phyloP scores from a whole-genome alignment of 1,140 invertebrate species.

The Trichomalopsis sarcophagae region DNA sequence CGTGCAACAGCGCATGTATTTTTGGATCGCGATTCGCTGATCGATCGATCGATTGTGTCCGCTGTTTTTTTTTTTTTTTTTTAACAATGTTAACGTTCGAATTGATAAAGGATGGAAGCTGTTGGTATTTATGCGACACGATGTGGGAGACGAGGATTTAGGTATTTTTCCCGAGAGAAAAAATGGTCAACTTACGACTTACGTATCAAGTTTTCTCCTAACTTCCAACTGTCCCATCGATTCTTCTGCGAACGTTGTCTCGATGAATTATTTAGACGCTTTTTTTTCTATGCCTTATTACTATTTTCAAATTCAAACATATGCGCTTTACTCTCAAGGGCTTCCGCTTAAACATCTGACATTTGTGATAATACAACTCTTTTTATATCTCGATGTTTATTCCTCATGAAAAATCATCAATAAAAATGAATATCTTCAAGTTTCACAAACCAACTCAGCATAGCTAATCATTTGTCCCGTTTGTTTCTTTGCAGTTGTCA shows the following conservation, averaged over 20 bases:
- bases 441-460: too few species aligned
- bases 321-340: neutral
- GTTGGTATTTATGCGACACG: neutral
- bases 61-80: too few species aligned
- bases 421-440: neutral
- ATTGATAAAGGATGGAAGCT: neutral
- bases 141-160: too few species aligned
- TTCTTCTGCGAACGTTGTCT: neutral
- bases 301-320: neutral
- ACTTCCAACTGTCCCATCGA: neutral
- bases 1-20: neutral
- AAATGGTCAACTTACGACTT: neutral
- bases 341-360: neutral
- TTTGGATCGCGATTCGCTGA: too few species aligned
- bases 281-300: neutral
- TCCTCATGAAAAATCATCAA: neutral
- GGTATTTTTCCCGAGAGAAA: too few species aligned
- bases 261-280: neutral
- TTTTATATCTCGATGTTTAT: neutral
- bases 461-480: neutral
- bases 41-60: too few species aligned
- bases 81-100: too few species aligned
- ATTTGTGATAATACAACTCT: neutral
- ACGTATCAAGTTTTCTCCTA: too few species aligned
- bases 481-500: constrained; percentile 68